A percentile compares a stretch with the other conserved stretches of the same genome.
These are phyloP conservation scores for Wiebesia pumilae DNA, from an alignment of 1,140 invertebrate species.

Conservation along the genomic window DNA sequence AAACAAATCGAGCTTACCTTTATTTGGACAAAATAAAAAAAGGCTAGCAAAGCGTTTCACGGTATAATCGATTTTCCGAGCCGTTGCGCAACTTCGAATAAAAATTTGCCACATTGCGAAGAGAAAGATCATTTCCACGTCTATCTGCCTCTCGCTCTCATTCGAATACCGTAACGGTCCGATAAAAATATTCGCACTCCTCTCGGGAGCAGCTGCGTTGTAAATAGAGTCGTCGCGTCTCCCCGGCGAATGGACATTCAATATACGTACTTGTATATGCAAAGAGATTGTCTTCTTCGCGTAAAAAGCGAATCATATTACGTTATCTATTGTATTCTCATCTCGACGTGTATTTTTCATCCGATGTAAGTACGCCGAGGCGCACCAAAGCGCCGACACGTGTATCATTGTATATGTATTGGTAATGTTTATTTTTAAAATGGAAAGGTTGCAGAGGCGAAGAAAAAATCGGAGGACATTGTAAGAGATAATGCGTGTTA, in stretches of 20 bases:
- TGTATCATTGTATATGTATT: constrained; percentile 22
- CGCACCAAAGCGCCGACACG: background rate
- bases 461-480: background rate
- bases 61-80: constrained; percentile 1
- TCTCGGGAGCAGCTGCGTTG: background rate
- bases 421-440: constrained; percentile 44
- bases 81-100: background rate
- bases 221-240: constrained; percentile 36
- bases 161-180: background rate
- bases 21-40: background rate
- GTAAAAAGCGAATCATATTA: background rate
- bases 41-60: background rate
- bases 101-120: background rate
- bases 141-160: background rate
- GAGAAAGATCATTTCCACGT: background rate
- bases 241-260: background rate
- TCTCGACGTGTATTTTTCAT: constrained; percentile 8
- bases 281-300: background rate
- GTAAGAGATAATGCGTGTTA: constrained; percentile 9
- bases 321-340: constrained; percentile 25
- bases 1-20: background rate
- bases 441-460: background rate
- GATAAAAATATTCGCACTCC: background rate
- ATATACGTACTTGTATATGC: constrained; percentile 21
- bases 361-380: background rate